These are phyloP conservation scores for Tachypleus tridentatus DNA, from an alignment of 1,140 invertebrate species.

Conservation along the genomic window DNA sequence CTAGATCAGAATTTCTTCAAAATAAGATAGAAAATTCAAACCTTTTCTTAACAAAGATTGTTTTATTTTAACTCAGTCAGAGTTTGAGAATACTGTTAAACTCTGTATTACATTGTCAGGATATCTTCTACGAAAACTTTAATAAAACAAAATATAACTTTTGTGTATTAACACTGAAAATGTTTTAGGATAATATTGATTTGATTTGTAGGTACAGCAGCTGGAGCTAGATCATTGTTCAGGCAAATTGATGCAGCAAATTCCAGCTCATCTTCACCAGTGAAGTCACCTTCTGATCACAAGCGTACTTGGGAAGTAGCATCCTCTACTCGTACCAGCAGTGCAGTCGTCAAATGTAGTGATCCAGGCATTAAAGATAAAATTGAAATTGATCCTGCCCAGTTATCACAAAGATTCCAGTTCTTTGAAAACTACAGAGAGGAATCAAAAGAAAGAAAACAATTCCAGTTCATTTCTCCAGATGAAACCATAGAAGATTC, in stretches of 20 bases:
- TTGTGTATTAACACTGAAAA: no score
- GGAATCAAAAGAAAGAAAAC: slow-evolving; percentile 44
- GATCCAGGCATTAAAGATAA: slow-evolving; percentile 57
- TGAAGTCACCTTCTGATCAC: slow-evolving; percentile 28
- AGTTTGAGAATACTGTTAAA: no score
- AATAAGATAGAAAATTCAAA: no score
- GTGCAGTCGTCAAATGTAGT: slow-evolving; percentile 51
- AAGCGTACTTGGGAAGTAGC: slow-evolving; percentile 1
- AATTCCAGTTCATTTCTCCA: slow-evolving; percentile 74
- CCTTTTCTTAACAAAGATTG: no score
- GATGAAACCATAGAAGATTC: slow-evolving; percentile 51
- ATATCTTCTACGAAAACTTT: no score
- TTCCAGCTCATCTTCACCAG: slow-evolving; percentile 3
- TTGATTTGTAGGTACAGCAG: slow-evolving; percentile 54
- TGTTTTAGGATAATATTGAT: no score
- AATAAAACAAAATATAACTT: no score
- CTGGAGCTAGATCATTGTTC: slow-evolving; percentile 72
- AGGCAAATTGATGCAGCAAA: slow-evolving; percentile 60
- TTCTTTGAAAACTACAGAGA: slow-evolving; percentile 76
- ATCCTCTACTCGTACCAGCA: slow-evolving; percentile 36
- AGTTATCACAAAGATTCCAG: slow-evolving; percentile 71
- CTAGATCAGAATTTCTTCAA: no score
- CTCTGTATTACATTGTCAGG: no score
- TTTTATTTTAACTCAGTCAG: no score
- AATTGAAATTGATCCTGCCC: slow-evolving; percentile 59